Evolutionary conservation across 2,113 vertebrate species (phyloP), one percentile per base, ranked within the genome.

Genomic region (Callaeas wilsoni): DNA sequence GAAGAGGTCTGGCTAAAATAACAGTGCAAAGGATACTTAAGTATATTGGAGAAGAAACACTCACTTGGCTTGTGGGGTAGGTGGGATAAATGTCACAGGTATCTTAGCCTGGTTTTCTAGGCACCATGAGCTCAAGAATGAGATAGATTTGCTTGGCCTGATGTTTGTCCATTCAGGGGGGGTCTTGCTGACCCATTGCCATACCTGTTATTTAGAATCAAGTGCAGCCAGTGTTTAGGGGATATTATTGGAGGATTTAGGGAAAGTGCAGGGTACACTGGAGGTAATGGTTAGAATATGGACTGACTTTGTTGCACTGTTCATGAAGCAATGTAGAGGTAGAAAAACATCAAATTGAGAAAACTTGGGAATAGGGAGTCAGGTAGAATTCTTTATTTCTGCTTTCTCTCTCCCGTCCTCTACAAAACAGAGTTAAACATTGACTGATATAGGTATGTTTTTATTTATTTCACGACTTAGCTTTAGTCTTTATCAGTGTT

Each of bases 361-460:
- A 62, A 57, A 80, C 47, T 41, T 71, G 16, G 30, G 16, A 84
- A 23, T 12, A 77, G 16, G 20, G 12, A 35, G 42, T 74, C 7
- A 4, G 26, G 4, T 67, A 55, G 42, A 80, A 39, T 21, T 81
- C 6, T 68, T 44, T 25, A 5, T 56, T 70, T 56, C 35, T 75
- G 42, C 12, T 39, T 53, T 80, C 29, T 32, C 8, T 70, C 15
- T 74, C 13, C 10, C 10, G 13, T 55, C 9, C 3, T 67, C 9
- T 81, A 19, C 26, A 70, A 80, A 89, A 68, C 20, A 1, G 3
- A 52, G 37, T 70, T 56, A n/a, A 90, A 93, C 85, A 53, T 60
- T 79, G 13, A 20, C 33, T 39, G n/a, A 26, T 0, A 0, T 29
- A 25, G 10, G 3, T 57, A 20, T 37, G 37, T n/a, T 63, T 33